Conservation (phyloP, 2,113 vertebrate genomes). For the Indri indri region DNA sequence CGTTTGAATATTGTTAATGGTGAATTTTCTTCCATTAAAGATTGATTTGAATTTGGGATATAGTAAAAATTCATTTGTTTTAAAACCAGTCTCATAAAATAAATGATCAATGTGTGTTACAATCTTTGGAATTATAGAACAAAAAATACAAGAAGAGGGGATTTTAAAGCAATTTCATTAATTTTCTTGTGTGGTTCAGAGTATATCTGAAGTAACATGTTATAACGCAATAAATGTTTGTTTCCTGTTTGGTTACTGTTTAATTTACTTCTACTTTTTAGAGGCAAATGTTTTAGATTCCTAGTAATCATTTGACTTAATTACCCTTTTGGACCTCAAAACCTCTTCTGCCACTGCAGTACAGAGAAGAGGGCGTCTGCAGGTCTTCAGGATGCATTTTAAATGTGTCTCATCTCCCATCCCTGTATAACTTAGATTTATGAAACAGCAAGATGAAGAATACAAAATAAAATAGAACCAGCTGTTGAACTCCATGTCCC, state of each 20-base stretch:
- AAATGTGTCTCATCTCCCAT: neutral
- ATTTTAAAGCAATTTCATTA: neutral
- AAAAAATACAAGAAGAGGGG: neutral
- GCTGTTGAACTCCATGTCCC: neutral
- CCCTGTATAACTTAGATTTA: neutral
- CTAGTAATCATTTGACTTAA: neutral
- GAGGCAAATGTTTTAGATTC: neutral
- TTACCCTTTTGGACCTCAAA: neutral
- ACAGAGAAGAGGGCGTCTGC: neutral
- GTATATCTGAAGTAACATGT: neutral
- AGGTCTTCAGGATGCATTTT: neutral
- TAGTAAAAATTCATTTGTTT: slow-evolving; percentile 9
- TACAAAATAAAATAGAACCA: neutral
- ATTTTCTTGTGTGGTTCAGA: neutral
- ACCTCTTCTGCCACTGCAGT: neutral
- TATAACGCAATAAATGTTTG: neutral
- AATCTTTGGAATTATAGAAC: neutral
- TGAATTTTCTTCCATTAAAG: slow-evolving; percentile 56
- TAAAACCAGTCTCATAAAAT: slow-evolving; percentile 38
- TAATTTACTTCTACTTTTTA: neutral
- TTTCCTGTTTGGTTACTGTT: slow-evolving; percentile 1
- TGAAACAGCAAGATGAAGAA: neutral
- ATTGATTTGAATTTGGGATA: slow-evolving; percentile 50
- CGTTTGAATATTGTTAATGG: slow-evolving; percentile 33
- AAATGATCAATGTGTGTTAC: neutral